These are phyloP conservation scores for Noturus placidus DNA, from an alignment of 2,113 vertebrate species.

Conservation along the genomic window DNA sequence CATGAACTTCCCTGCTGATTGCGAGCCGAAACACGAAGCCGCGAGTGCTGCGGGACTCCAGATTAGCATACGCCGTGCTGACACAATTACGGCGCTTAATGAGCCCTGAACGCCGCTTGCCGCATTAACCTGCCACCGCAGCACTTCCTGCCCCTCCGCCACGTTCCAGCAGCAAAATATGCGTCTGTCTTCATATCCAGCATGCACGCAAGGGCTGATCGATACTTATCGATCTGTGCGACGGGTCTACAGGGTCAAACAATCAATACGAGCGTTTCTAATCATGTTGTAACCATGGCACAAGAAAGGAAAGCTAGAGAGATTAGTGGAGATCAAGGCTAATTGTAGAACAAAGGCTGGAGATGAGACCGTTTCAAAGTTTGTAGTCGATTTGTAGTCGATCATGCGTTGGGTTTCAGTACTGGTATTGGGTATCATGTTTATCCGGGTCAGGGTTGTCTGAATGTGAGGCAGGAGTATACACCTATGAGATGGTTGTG, in stretches of 20 bases:
- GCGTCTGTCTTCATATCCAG: constrained; percentile 29
- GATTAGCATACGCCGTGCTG: constrained; percentile 53
- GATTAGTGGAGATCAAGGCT: constrained; percentile 24
- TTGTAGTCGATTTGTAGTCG: not conserved
- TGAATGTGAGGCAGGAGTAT: not conserved
- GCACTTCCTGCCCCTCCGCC: constrained; percentile 38
- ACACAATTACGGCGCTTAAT: constrained; percentile 58
- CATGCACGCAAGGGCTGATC: constrained; percentile 5
- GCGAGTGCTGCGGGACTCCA: constrained; percentile 40
- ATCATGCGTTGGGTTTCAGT: not conserved
- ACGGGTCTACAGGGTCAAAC: not conserved
- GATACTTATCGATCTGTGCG: constrained; percentile 35
- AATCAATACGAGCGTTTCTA: constrained; percentile 17
- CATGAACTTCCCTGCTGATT: constrained; percentile 39
- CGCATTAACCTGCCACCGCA: constrained; percentile 47
- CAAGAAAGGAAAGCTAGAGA: constrained; percentile 18
- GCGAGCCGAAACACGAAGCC: constrained; percentile 14
- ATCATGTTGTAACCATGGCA: constrained; percentile 26
- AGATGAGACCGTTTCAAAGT: not conserved
- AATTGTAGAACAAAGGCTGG: not conserved
- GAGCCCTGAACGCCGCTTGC: constrained; percentile 55
- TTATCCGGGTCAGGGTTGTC: not conserved
- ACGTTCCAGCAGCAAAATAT: constrained; percentile 39
- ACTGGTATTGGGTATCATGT: not conserved
- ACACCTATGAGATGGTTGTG: not conserved